phyloP scores from a whole-genome alignment of 2,797 vertebrate genomes.

The Bovichtus variegatus region DNA sequence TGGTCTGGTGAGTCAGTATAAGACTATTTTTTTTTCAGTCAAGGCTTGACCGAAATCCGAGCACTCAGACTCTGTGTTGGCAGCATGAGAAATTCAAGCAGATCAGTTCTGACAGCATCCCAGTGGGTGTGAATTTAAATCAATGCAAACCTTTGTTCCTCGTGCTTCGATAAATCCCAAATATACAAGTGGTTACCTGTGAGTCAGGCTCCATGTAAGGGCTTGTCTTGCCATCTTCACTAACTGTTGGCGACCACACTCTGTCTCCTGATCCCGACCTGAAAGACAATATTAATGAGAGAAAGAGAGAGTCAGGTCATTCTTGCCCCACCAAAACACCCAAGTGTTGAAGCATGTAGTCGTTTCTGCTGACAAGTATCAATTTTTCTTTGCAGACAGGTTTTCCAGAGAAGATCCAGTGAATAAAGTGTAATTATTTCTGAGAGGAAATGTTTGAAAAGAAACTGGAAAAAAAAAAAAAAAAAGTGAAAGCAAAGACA shows the following conservation, averaged over 20 bases:
- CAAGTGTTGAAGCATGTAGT: conserved; percentile 1
- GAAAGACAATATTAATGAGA: conserved; percentile 77
- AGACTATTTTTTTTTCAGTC: not conserved
- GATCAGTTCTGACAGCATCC: conserved; percentile 7
- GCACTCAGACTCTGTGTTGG: not conserved
- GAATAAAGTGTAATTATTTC: conserved; percentile 9
- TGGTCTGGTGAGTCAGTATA: not conserved
- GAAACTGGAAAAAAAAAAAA: not conserved
- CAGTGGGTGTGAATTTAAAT: conserved; percentile 3
- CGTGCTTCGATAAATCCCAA: conserved; percentile 33
- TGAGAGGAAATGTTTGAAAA: conserved; percentile 1
- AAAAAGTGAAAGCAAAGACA: conserved; percentile 20
- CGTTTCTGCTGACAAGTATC: conserved; percentile 43
- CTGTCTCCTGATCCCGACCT: conserved; percentile 89
- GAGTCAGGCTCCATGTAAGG: conserved; percentile 89
- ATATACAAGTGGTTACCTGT: conserved; percentile 87
- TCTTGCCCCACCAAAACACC: conserved; percentile 29
- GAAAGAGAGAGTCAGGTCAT: conserved; percentile 27
- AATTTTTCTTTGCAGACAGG: conserved; percentile 36
- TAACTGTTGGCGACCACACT: conserved; percentile 87
- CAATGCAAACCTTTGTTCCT: conserved; percentile 15
- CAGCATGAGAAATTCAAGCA: conserved; percentile 10
- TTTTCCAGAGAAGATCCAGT: conserved; percentile 22
- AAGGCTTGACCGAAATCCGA: not conserved
- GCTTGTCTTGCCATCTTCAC: conserved; percentile 92